These are phyloP conservation scores for Micrasema minimum DNA, from an alignment of 1,140 invertebrate genomes.

Conservation along the genomic window DNA sequence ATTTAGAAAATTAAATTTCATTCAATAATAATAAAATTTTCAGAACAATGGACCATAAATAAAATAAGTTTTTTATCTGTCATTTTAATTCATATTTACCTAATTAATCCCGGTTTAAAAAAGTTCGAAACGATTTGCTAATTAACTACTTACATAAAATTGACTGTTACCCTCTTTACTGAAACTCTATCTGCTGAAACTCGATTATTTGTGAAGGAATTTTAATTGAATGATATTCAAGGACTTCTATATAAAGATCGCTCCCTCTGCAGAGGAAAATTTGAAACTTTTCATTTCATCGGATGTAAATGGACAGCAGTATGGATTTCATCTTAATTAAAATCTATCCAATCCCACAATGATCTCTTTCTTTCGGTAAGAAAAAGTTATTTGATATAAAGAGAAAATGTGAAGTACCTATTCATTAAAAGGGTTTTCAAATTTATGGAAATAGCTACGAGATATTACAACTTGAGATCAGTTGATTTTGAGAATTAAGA, in stretches of 20 bases:
- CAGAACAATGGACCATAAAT: too few species aligned
- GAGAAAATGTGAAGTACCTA: slow-evolving; percentile 11
- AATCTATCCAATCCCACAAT: slow-evolving; percentile 11
- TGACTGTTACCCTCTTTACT: too few species aligned
- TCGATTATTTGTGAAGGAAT: slow-evolving; percentile 23
- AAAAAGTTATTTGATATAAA: slow-evolving; percentile 9
- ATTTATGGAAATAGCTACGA: slow-evolving; percentile 8
- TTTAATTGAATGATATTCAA: slow-evolving; percentile 31
- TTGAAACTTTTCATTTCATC: slow-evolving; percentile 16
- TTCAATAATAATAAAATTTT: too few species aligned
- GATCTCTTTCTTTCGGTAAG: slow-evolving; percentile 10
- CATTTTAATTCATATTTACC: too few species aligned
- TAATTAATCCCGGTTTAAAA: too few species aligned
- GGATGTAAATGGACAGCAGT: slow-evolving; percentile 2
- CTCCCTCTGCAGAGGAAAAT: slow-evolving; percentile 3
- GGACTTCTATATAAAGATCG: slow-evolving; percentile 7
- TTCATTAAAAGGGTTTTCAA: not conserved
- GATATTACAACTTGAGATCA: too few species aligned
- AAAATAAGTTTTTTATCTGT: too few species aligned
- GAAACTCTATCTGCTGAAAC: too few species aligned
- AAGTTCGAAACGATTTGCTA: too few species aligned
- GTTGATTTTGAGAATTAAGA: too few species aligned
- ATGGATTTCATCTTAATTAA: slow-evolving; percentile 29
- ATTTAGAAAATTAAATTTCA: too few species aligned
- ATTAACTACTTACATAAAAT: too few species aligned